phyloP scores from a whole-genome alignment of 2,888 invertebrate genomes.

The Dioctria linearis region DNA sequence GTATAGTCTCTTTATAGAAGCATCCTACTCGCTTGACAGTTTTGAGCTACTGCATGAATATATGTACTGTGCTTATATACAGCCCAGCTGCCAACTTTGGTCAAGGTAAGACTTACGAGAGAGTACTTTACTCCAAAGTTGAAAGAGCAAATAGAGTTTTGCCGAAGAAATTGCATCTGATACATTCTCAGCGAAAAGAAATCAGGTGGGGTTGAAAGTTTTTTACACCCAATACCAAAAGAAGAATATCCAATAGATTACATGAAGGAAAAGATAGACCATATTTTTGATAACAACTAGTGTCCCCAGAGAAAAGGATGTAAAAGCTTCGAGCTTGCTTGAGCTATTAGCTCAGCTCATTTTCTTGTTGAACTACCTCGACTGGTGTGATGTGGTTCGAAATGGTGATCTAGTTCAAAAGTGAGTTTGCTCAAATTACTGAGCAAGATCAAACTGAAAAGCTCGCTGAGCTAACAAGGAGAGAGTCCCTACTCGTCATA shows the following conservation, averaged over 20 bases:
- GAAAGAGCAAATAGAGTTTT: conserved; percentile 22
- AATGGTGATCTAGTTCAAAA: too few relatives aligned
- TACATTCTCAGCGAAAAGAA: conserved; percentile 61
- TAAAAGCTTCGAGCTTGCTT: conserved; percentile 65
- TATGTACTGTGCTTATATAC: too few relatives aligned
- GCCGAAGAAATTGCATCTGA: conserved; percentile 48
- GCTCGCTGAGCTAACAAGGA: too few relatives aligned
- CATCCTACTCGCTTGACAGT: too few relatives aligned
- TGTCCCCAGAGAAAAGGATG: conserved; percentile 65
- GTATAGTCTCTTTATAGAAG: too few relatives aligned
- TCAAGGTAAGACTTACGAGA: not conserved
- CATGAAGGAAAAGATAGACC: conserved; percentile 63
- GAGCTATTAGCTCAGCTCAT: too few relatives aligned
- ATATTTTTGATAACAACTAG: conserved; percentile 61
- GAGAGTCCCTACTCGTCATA: too few relatives aligned
- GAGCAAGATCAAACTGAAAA: too few relatives aligned
- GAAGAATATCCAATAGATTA: conserved; percentile 62
- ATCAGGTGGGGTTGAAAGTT: conserved; percentile 61
- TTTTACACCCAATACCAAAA: conserved; percentile 63
- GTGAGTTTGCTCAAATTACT: too few relatives aligned
- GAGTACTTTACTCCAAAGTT: conserved; percentile 17
- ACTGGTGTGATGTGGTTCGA: too few relatives aligned
- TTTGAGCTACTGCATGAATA: too few relatives aligned
- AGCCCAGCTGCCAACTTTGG: conserved; percentile 47
- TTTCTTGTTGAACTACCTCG: too few relatives aligned